Evolutionary conservation across 1,140 invertebrate genomes (phyloP).

Genomic region (Chionoecetes opilio): DNA sequence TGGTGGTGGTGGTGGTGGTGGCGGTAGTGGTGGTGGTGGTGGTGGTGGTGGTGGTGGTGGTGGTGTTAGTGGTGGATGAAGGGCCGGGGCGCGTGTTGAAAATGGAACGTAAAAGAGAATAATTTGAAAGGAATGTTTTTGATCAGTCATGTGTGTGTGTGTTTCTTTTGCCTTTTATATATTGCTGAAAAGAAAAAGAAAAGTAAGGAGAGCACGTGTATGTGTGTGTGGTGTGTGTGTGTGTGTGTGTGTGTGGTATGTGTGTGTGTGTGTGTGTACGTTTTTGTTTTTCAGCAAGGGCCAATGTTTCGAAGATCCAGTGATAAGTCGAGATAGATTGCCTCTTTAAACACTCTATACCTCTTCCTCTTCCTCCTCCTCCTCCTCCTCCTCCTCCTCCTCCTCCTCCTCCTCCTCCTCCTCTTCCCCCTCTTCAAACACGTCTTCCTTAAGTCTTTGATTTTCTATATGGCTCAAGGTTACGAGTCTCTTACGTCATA

Average conservation of each 20-base stretch:
- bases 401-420: no score
- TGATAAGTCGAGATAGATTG: no score
- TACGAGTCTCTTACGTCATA: no score
- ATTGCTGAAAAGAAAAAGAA: background rate
- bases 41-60: background rate
- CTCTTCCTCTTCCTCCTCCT: no score
- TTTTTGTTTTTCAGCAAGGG: background rate
- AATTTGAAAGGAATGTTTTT: slow-evolving; percentile 14
- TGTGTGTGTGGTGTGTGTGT: slow-evolving; percentile 31
- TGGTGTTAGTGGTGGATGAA: no score
- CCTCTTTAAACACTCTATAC: no score
- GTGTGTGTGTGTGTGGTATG: slow-evolving; percentile 22
- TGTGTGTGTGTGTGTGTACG: slow-evolving; percentile 53
- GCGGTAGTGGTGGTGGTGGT: background rate
- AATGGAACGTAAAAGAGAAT: background rate
- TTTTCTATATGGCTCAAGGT: no score
- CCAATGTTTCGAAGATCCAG: no score
- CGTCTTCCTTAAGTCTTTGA: no score
- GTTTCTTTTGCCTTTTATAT: background rate
- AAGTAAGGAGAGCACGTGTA: background rate
- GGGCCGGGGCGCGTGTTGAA: background rate
- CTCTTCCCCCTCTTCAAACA: no score
- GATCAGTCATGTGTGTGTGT: slow-evolving; percentile 7
- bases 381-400: no score
- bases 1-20: background rate